Percentiles rank a stretch among this genome's conserved stretches.
These are phyloP conservation scores for Porites cylindrica DNA, from an alignment of 92 coral and sea anemone species.

Conservation along the genomic window DNA sequence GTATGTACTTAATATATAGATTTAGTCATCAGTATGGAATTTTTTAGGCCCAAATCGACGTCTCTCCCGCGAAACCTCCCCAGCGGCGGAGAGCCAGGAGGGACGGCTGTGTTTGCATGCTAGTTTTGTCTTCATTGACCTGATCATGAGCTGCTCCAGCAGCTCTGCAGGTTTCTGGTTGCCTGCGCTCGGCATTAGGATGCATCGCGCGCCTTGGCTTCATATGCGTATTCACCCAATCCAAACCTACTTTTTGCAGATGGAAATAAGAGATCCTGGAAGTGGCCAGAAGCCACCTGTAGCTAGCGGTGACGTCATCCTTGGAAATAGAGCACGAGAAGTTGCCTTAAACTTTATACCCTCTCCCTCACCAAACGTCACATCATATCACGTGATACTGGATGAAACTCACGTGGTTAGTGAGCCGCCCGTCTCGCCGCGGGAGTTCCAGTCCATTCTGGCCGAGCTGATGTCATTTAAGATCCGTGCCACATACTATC, in stretches of 20 bases:
- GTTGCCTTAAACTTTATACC: slow-evolving; percentile 58
- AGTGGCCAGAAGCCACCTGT: neutral
- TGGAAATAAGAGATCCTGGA: slow-evolving; percentile 18
- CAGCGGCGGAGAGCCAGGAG: no score
- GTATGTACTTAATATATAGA: slow-evolving; percentile 44
- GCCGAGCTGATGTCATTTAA: slow-evolving; percentile 79
- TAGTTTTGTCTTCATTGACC: no score
- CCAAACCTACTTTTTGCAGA: neutral
- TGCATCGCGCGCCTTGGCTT: no score
- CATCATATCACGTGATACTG: slow-evolving; percentile 63
- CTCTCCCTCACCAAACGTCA: slow-evolving; percentile 58
- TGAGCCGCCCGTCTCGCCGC: slow-evolving; percentile 45
- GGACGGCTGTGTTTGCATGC: no score
- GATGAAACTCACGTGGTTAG: slow-evolving; percentile 70
- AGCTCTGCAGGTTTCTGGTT: no score
- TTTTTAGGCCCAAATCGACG: no score
- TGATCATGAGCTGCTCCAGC: no score
- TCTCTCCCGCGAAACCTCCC: no score
- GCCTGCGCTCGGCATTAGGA: neutral
- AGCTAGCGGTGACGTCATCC: slow-evolving; percentile 48
- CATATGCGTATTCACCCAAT: no score
- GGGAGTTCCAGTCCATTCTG: slow-evolving; percentile 87
- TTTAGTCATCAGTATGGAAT: neutral
- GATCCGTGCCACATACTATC: slow-evolving; percentile 69
- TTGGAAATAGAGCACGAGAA: slow-evolving; percentile 48